Evolutionary conservation across 1,140 invertebrate genomes (phyloP).

Genomic region (Pectinophora gossypiella): DNA sequence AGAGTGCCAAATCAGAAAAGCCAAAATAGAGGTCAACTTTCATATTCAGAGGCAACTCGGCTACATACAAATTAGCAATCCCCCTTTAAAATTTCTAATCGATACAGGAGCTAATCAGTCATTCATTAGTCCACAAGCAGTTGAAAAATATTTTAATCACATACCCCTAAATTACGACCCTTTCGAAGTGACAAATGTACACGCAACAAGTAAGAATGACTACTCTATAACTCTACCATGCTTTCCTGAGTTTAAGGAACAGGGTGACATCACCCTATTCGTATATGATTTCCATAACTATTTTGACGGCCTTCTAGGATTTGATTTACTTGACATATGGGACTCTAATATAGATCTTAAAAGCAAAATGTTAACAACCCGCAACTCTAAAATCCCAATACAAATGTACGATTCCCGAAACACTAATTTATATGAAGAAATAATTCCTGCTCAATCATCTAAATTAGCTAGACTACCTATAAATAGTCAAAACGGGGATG

Average conservation of each 20-base stretch:
- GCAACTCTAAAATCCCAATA: neutral
- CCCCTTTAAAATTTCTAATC: neutral
- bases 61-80: neutral
- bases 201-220: neutral
- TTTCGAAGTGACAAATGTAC: slow-evolving; percentile 1
- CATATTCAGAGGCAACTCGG: neutral
- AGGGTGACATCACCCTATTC: neutral
- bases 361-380: neutral
- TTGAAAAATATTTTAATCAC: neutral
- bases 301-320: neutral
- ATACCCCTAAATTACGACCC: neutral
- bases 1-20: neutral
- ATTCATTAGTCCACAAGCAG: neutral
- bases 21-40: neutral
- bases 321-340: neutral
- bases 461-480: neutral
- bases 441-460: neutral
- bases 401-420: neutral
- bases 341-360: neutral
- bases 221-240: neutral
- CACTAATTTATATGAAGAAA: neutral
- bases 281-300: neutral
- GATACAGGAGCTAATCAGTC: neutral
- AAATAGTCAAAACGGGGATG: neutral
- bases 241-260: neutral